A percentile compares a stretch with the other conserved stretches of the same genome.
Conservation (phyloP, 2,888 invertebrate genomes). For the Amphipyra berbera region DNA sequence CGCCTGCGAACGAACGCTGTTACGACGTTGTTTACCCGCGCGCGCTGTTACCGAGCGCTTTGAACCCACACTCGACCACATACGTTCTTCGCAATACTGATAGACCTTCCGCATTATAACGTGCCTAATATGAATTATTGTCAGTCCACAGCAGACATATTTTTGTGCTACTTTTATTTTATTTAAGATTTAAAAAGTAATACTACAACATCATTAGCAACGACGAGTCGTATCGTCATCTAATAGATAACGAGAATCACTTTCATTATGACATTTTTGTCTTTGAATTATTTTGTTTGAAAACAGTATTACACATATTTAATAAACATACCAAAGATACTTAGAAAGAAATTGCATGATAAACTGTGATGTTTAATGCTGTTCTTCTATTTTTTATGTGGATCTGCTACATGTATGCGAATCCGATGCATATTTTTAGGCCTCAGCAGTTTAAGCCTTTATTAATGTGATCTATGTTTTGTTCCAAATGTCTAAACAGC, state of each 20-base stretch:
- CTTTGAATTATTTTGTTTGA: slow-evolving; percentile 24
- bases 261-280: slow-evolving; percentile 7
- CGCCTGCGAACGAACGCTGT: slow-evolving; percentile 52
- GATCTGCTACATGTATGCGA: too few species aligned
- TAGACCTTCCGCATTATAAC: slow-evolving; percentile 75
- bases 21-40: slow-evolving; percentile 67
- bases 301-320: slow-evolving; percentile 8
- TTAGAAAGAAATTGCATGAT: neutral
- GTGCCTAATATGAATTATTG: slow-evolving; percentile 45
- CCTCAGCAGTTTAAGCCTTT: too few species aligned
- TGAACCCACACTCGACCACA: slow-evolving; percentile 79
- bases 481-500: too few species aligned
- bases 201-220: slow-evolving; percentile 1
- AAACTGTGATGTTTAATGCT: neutral
- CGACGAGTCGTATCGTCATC: neutral
- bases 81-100: slow-evolving; percentile 76
- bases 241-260: slow-evolving; percentile 11
- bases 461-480: too few species aligned
- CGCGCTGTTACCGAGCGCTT: slow-evolving; percentile 73
- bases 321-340: slow-evolving; percentile 4
- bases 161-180: slow-evolving; percentile 12
- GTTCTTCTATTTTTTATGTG: neutral
- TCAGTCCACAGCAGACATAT: slow-evolving; percentile 16
- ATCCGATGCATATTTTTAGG: too few species aligned
- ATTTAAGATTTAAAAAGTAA: slow-evolving; percentile 10